Evolutionary conservation across 2,113 vertebrate genomes (phyloP), one percentile per base, ranked within the genome.

Genomic region (Osmerus mordax): DNA sequence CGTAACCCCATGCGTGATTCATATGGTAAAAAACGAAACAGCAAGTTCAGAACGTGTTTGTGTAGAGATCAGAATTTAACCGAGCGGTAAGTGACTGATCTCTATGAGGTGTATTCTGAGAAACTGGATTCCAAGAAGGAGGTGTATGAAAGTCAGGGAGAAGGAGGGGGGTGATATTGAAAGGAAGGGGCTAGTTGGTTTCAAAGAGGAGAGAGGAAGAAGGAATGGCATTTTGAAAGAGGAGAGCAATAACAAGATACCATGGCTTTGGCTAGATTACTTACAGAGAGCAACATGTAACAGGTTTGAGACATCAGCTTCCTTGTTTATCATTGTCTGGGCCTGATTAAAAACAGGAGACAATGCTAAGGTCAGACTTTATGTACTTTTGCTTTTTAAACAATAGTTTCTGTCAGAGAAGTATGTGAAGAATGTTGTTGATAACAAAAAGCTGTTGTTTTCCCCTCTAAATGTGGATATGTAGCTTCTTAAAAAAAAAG

Each of bases 361-460:
- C 32, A 23, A 36, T 36, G 3, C 60, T 29, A 62, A 15, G 25
- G 12, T n/a, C 41, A 62, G 41, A 51, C 64, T 41, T 18, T 29
- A 21, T 70, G 25, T 52, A 67, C 23, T 13, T 18, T 60, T 19
- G 23, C 21, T 7, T 56, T 81, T 41, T 32, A 66, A 64, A 72
- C 60, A 73, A 59, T 67, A 13, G 4, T 13, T 36, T 21, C 29
- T 16, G 41, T 47, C 12, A n/a, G 62, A 64, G n/a, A 52, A 25
- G 65, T 65, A 77, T 60, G n/a, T 7, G 3, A 52, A 69, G 11
- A 72, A 62, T 41, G 70, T 56, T 32, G 32, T 29, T n/a, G 55
- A 56, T 65, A 11, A 23, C 21, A 23, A 47, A 47, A 69, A 32
- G 64, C 14, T 29, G 23, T 41, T 29, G 23, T 56, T 72, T 12